phyloP scores from a whole-genome alignment of 2,113 vertebrate genomes.

The Toxostoma redivivum region DNA sequence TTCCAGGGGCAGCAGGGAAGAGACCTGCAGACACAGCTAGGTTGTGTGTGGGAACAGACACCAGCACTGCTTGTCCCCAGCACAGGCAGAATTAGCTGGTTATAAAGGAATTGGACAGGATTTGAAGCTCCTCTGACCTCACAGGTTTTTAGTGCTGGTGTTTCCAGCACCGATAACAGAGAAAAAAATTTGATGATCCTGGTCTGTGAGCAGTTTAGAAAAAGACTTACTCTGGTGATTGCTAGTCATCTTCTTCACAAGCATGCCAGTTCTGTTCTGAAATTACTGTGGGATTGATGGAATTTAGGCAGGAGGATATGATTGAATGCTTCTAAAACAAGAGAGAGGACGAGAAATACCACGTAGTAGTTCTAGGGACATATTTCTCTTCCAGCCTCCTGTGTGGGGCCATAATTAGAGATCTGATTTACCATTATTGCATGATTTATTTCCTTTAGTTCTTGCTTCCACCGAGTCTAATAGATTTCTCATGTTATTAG shows the following conservation, averaged over 20 bases:
- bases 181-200: not conserved
- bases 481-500: conserved; percentile 55
- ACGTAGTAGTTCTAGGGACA: not conserved
- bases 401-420: conserved; percentile 26
- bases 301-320: not conserved
- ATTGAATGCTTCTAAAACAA: not conserved
- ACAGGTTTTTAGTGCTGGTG: fast-evolving
- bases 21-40: not conserved
- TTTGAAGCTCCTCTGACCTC: not conserved
- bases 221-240: not conserved
- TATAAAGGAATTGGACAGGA: not conserved
- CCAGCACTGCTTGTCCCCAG: not conserved
- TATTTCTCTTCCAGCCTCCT: not conserved
- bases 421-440: conserved; percentile 41
- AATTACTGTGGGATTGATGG: not conserved
- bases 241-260: not conserved
- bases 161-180: not conserved
- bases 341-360: not conserved
- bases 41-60: not conserved
- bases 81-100: not conserved
- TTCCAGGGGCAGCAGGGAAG: not conserved
- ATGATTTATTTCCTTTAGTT: conserved; percentile 58
- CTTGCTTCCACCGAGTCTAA: conserved; percentile 24
- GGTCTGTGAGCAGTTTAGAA: not conserved
- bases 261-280: not conserved